Evolutionary conservation across 2,888 invertebrate species (phyloP).

Genomic region (Bombylius major): DNA sequence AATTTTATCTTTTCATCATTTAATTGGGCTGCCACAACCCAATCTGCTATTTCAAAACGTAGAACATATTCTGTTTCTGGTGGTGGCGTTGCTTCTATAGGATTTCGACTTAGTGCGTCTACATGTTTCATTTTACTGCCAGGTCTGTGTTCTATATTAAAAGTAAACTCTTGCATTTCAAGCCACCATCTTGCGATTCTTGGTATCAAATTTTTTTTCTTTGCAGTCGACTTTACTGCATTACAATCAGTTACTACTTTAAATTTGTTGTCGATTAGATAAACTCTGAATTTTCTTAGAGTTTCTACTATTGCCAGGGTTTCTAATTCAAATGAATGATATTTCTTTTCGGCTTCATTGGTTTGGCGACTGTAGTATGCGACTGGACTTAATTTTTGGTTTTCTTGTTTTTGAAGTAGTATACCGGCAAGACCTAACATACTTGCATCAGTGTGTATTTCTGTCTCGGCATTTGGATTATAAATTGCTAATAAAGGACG

Average conservation of each 20-base stretch:
- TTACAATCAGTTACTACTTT: constrained; percentile 18
- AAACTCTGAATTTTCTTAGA: constrained; percentile 22
- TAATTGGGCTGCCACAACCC: constrained; percentile 7
- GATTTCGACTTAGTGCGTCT: constrained; percentile 13
- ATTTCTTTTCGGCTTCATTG: constrained; percentile 19
- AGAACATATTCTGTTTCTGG: neutral
- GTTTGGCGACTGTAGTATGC: constrained; percentile 21
- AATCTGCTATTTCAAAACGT: constrained; percentile 1
- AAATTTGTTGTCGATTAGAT: constrained; percentile 20
- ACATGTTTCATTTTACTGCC: constrained; percentile 13
- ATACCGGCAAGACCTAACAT: constrained; percentile 16
- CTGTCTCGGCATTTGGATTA: constrained; percentile 11
- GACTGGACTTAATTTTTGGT: constrained; percentile 6
- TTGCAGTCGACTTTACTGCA: constrained; percentile 1
- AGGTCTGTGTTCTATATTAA: constrained; percentile 9
- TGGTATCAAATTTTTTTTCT: constrained; percentile 20
- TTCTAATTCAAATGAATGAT: constrained; percentile 24
- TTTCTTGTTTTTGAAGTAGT: constrained; percentile 14
- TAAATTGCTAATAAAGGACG: constrained; percentile 14
- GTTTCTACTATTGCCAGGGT: constrained; percentile 22
- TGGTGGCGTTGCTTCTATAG: neutral
- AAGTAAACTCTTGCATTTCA: constrained; percentile 14
- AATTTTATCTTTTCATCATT: constrained; percentile 4
- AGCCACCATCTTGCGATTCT: constrained; percentile 20
- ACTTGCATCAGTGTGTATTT: constrained; percentile 20